Base-by-base conservation (phyloP, 2,797 vertebrate genomes). In the Alectoris magna region DNA sequence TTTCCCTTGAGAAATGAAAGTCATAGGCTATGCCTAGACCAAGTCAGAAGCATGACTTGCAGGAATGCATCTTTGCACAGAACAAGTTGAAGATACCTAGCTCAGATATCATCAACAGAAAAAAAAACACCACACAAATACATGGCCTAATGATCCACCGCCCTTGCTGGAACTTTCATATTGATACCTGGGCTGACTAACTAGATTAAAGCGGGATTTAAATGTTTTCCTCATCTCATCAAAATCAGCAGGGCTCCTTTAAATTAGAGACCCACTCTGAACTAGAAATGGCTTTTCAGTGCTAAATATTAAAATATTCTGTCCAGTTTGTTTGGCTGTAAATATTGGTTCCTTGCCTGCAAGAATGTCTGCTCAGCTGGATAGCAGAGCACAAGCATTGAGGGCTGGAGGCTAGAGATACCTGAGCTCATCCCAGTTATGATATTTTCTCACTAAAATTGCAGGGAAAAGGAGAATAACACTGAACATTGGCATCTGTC, bases 241-340 rank as follows among this genome's bases (percentile, higher is more conserved):
- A 44, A 94, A 94, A 88, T 9, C 93, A 96, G 62, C 90, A 71
- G 86, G 83, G 16, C 60, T 71, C 53, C 60, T 94, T 91, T 73
- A 94, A 92, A 92, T 94, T 91, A 88, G 77, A 58, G 81, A 26
- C 24, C n/a, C 0, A 1, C 23, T 48, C 75, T 70, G 55, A 72
- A 51, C n/a, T 29, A 78, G 76, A 92, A 90, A 78, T 60, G 73
- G 59, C 34, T 73, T 84, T 70, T 29, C 68, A 62, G 14, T 48
- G 24, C 29, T 81, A 79, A 82, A 78, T 79, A 91, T 81, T 88
- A 53, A 90, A 88, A 88, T 72, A 64, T 60, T 88, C 78, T 78
- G 63, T 26, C 56, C 51, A 51, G 51, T n/a, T 56, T 80, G 17
- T 59, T 93, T 53, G 41, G 23, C 62, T 93, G 4, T 59, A 89